Base-by-base conservation (phyloP, 2,113 vertebrate species). In the Anoura caudifer region DNA sequence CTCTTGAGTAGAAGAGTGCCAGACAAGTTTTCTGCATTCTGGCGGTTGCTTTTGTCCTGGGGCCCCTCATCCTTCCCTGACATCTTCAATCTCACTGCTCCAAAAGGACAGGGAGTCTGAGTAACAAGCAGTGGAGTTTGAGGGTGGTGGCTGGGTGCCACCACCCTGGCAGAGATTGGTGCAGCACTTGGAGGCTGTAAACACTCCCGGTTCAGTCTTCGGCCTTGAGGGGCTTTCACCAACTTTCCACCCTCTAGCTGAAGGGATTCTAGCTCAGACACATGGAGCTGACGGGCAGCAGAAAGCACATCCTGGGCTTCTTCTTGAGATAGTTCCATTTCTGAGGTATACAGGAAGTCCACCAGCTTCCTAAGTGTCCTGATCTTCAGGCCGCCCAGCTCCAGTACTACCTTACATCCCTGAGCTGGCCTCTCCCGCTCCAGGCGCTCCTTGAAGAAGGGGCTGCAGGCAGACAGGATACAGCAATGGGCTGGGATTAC, bases 381-480 rank as follows among this genome's bases (percentile, higher is more conserved):
- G 1, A 99, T 98, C 86, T 98, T 98, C 65, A 99, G 94, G 10
- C 98, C 96, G 0, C 96, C 97, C 61, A 99, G 98, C 90, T 98
- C 97, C 52, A 99, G 97, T 59, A 98, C 98, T 61, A 98, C 98
- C 97, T 98, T 98, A 98, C 56, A 98, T 84, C 96, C 99, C 45
- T 43, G 98, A 0, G 76, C 94, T 1, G 98, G 98, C 88, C 97
- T 96, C 76, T 98, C 96, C 36, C 2, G 96, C 59, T 98, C 97
- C 75, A 99, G 98, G 22, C 88, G 98, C 97, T 98, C 98, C 65
- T 98, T 99, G 97, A 99, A 98, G 95, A 99, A 98, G 8, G 99
- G 99, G 97, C 99, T 99, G 96, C 99, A 98, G 82, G 99, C 99
- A 0, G 99, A 99, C 3, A 99, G 98, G 91, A 99, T 85, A 22